These are phyloP conservation scores for Enteromius argenteus DNA, from an alignment of 2,797 vertebrate species.

Conservation along the genomic window DNA sequence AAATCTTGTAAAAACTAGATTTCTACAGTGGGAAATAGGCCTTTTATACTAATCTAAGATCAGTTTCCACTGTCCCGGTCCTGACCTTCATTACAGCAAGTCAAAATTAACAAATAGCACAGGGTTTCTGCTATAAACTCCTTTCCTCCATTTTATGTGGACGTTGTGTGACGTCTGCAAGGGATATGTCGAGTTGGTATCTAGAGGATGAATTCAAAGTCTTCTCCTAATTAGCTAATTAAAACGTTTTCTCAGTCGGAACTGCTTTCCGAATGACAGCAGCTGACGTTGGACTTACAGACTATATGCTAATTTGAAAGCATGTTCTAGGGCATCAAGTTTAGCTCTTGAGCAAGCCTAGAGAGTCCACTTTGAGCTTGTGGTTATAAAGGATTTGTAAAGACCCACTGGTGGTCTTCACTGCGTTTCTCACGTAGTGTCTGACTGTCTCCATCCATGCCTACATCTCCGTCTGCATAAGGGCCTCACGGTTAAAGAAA, in stretches of 20 bases:
- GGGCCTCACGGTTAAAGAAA: constrained; percentile 67
- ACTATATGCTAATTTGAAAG: constrained; percentile 9
- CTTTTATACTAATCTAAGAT: background rate
- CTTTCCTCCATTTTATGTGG: constrained; percentile 10
- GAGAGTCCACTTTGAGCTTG: constrained; percentile 33
- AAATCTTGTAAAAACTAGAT: background rate
- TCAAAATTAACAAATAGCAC: background rate
- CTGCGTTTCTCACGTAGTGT: constrained; percentile 42
- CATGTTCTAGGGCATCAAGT: constrained; percentile 29
- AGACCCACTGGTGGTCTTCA: constrained; percentile 23
- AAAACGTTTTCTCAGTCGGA: constrained; percentile 14
- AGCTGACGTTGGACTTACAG: background rate
- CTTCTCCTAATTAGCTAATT: constrained; percentile 11
- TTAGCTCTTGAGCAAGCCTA: constrained; percentile 5
- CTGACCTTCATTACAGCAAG: background rate
- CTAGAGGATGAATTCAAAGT: constrained; percentile 16
- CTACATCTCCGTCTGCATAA: constrained; percentile 51
- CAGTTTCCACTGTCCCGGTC: constrained; percentile 9
- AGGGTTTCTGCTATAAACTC: background rate
- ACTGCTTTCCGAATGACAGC: constrained; percentile 13
- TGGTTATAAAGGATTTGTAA: constrained; percentile 42
- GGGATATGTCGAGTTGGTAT: background rate
- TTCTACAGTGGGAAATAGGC: background rate
- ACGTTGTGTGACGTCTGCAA: background rate
- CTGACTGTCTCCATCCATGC: constrained; percentile 32